phyloP scores from a whole-genome alignment of 1,140 invertebrate genomes.

The Drosophila aff. region DNA sequence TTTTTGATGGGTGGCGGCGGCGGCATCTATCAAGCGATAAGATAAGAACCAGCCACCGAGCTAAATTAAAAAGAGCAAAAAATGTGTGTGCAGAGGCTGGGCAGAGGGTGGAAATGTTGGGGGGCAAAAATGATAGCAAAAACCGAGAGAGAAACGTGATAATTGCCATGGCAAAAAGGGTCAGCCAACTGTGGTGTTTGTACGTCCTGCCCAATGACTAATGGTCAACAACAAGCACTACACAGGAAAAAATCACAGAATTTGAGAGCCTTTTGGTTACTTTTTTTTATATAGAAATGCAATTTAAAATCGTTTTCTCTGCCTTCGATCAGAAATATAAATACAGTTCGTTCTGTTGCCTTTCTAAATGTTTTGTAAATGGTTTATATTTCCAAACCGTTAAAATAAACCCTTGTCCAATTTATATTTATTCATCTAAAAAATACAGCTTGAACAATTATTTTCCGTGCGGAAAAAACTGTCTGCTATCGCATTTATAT shows the following conservation, averaged over 20 bases:
- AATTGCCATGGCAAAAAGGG: slow-evolving; percentile 77
- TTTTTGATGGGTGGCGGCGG: slow-evolving; percentile 33
- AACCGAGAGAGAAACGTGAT: slow-evolving; percentile 66
- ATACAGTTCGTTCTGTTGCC: neutral
- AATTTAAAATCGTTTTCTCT: no score
- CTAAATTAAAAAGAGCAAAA: slow-evolving; percentile 54
- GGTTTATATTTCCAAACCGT: no score
- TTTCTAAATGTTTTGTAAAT: neutral
- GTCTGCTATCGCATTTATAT: slow-evolving; percentile 64
- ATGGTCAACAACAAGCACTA: slow-evolving; percentile 60
- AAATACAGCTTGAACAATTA: neutral
- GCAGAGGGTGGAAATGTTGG: slow-evolving; percentile 18
- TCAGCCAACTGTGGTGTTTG: slow-evolving; percentile 58
- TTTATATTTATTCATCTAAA: neutral
- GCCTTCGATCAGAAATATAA: neutral
- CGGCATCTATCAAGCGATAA: slow-evolving; percentile 59
- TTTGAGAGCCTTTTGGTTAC: fast-evolving
- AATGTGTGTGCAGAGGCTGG: slow-evolving; percentile 18
- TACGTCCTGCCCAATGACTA: slow-evolving; percentile 63
- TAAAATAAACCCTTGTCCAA: no score
- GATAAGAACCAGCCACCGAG: slow-evolving; percentile 43
- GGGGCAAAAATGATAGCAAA: slow-evolving; percentile 41
- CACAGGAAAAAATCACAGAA: slow-evolving; percentile 10
- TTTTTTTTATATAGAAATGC: neutral
- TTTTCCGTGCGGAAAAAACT: slow-evolving; percentile 3